Percentiles rank a stretch among this genome's conserved stretches.
phyloP scores from a whole-genome alignment of 1,140 invertebrate genomes.

The Sinella curviseta region DNA sequence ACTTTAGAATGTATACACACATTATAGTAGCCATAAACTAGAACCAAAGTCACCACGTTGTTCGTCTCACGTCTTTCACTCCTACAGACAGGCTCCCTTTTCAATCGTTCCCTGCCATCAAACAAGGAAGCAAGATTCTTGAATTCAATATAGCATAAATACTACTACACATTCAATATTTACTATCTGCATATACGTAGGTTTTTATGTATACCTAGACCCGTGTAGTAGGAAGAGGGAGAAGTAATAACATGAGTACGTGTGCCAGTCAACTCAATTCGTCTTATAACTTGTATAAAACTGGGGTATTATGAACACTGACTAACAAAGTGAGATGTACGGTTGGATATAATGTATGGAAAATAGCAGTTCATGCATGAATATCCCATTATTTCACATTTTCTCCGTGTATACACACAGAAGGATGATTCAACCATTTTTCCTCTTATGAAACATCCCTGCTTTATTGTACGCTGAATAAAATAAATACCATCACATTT shows the following conservation, averaged over 20 bases:
- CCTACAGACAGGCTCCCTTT: not conserved
- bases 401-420: not conserved
- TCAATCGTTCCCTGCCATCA: not conserved
- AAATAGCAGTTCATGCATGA: conserved; percentile 19
- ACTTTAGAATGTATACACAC: no score
- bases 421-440: no score
- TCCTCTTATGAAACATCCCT: not conserved
- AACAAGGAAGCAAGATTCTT: not conserved
- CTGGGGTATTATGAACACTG: not conserved
- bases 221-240: no score
- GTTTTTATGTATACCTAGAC: no score
- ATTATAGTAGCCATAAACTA: no score
- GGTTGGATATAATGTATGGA: not conserved
- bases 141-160: not conserved
- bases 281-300: no score
- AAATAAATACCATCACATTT: not conserved
- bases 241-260: no score
- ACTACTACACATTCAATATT: no score
- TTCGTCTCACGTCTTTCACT: not conserved
- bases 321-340: not conserved
- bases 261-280: no score
- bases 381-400: conserved; percentile 21
- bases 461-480: not conserved
- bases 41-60: not conserved
- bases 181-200: no score